These are phyloP conservation scores for Keiferia lycopersicella DNA, from an alignment of 2,888 invertebrate species.

Conservation along the genomic window DNA sequence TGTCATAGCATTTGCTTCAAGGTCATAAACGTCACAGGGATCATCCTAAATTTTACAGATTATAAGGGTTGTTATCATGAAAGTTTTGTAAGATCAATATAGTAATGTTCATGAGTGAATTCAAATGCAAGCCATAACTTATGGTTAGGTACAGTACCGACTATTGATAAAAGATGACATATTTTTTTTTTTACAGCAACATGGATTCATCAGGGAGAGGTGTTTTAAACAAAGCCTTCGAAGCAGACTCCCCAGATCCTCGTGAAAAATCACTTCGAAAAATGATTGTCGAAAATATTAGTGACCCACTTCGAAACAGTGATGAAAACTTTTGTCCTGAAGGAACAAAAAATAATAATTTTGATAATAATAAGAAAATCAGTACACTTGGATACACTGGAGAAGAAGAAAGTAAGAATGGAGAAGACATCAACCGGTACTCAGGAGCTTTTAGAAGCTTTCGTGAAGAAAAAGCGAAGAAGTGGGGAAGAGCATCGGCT, in stretches of 20 bases:
- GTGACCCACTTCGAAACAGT: neutral
- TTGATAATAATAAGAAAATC: neutral
- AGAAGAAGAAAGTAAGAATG: neutral
- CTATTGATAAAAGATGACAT: no score
- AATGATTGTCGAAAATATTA: neutral
- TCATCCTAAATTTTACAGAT: no score
- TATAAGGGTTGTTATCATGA: no score
- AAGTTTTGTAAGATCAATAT: no score
- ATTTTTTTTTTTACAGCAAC: neutral
- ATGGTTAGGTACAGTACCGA: no score
- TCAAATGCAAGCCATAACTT: no score
- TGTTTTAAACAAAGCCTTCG: neutral
- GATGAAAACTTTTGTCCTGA: neutral
- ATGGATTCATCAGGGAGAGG: conserved; percentile 1
- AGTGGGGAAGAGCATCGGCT: conserved; percentile 22
- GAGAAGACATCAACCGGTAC: neutral
- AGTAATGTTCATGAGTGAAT: no score
- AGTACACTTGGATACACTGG: neutral
- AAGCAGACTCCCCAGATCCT: neutral
- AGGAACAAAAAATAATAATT: neutral
- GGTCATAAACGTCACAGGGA: no score
- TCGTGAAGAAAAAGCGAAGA: conserved; percentile 18
- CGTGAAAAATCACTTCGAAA: neutral
- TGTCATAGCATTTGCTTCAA: no score
- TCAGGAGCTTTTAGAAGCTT: conserved; percentile 19